Evolutionary conservation across 2,797 vertebrate genomes (phyloP), one percentile per base, ranked within the genome.

Genomic region (Enteromius unitaeniatus): DNA sequence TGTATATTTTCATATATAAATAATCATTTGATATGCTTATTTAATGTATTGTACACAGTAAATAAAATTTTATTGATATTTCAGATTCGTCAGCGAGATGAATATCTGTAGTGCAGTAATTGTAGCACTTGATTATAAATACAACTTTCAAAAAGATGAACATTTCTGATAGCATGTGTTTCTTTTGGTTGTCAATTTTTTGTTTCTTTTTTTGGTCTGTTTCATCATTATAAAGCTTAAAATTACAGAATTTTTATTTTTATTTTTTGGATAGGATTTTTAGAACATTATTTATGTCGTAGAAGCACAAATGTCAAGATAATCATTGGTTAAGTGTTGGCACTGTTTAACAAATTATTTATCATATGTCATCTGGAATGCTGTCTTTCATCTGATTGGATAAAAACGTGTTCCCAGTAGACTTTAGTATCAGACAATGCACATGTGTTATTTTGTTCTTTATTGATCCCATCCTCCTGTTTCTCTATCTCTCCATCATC

Each of bases 391-490:
- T 78, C 62, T 65, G 14, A 78, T 78, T 15, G 40, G 85, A 65
- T 69, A 31, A 53, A 13, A 23, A 11, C 76, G 81, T 4, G 7
- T 74, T 80, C 78, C 80, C 84, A 15, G 23, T 75, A 76, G 86
- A 78, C 65, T 19, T 73, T 79, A 60, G 78, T 79, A 83, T 84
- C 45, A 73, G 65, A 72, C 73, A 49, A 75, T 51, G 55, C 37
- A 45, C 78, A 73, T 2, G 4, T 45, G 83, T 82, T 53, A 79
- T 78, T 82, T 77, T 55, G 58, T 60, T 37, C 62, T 60, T 77
- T 86, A 90, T 90, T 77, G 88, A 89, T 86, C 81, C 10, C 58
- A 69, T 42, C 75, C 69, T 79, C 62, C 67, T 76, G n/a, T 84
- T 55, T 68, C 69, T 78, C 23, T 37, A 87, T 85, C 68, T 81